Evolutionary conservation across 1,140 invertebrate species (phyloP), one percentile per base, ranked within the genome.

Genomic region (Sipha flava): DNA sequence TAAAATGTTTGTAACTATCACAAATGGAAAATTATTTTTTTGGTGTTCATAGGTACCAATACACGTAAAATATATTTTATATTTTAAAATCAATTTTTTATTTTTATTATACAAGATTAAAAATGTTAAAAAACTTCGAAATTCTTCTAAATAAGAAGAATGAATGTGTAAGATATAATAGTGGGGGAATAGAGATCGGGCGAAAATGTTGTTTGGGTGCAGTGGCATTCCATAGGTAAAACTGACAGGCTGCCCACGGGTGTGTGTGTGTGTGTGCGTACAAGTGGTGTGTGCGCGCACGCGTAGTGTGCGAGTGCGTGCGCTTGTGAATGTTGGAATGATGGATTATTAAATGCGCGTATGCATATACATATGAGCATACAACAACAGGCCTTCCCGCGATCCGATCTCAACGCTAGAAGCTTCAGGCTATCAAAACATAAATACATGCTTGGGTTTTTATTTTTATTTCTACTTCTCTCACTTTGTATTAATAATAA

Each of bases 201-300:
- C 73, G 73, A 77, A 77, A 77, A 77, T 77, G 73, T 77, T 77
- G 73, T 77, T 77, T 77, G 49, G 73, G 73, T 77, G 73, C 73
- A 77, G 73, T 77, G 73, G 73, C 73, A 77, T 77, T 77, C 73
- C 73, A 77, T 54, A 77, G 73, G 52, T 77, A 59, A 77, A 77
- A 77, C 34, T 77, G 73, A 77, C 73, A 52, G 37, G 31, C 73
- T 77, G 73, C 73, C 73, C 49, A 77, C 73, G 73, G 73, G 49
- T 77, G 52, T 40, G 5, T 43, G 34, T 37, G 49, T 75, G 47
- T 59, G 34, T 10, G 23, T 45, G 47, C 43, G 49, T 57, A 7
- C 10, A 47, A 21, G 26, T 9, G 29, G 43, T 47, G 40, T 29
- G 45, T 34, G 29, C 21, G 70, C 10, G 31, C 4, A 23, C 18